A percentile compares a stretch with the other conserved stretches of the same genome.
Conservation (phyloP, 2,113 vertebrate genomes). For the Nematolebias whitei region DNA sequence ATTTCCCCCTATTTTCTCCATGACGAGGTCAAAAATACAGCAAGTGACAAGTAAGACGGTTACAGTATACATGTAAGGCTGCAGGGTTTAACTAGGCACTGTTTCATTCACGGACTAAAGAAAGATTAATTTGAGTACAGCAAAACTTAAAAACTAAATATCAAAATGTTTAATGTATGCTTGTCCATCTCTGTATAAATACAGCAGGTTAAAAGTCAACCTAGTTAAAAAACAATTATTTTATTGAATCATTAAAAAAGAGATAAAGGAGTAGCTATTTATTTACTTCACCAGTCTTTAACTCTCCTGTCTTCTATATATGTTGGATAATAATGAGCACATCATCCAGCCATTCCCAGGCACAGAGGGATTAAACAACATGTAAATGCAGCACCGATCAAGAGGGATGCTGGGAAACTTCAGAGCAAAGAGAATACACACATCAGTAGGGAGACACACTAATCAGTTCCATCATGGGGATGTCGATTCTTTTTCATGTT, state of each 20-base stretch:
- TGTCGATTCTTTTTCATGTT: conserved; percentile 56
- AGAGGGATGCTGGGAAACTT: conserved; percentile 32
- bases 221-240: background rate
- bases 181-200: too few species aligned
- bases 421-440: conserved; percentile 67
- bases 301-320: conserved; percentile 25
- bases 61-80: background rate
- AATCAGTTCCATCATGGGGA: conserved; percentile 52
- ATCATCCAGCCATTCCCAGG: conserved; percentile 32
- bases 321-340: conserved; percentile 57
- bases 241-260: conserved; percentile 1
- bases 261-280: conserved; percentile 45
- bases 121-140: background rate
- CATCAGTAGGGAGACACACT: conserved; percentile 59
- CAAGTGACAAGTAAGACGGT: background rate
- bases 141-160: background rate
- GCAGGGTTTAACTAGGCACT: background rate
- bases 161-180: background rate
- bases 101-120: background rate
- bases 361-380: conserved; percentile 41
- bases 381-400: conserved; percentile 24
- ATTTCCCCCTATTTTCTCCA: too few species aligned
- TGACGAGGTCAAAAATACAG: too few species aligned
- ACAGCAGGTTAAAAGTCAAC: background rate
- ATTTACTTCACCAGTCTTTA: conserved; percentile 13